Percentiles rank a stretch among this genome's conserved stretches.
phyloP scores from a whole-genome alignment of 2,888 invertebrate genomes.

The Aplocera efformata region DNA sequence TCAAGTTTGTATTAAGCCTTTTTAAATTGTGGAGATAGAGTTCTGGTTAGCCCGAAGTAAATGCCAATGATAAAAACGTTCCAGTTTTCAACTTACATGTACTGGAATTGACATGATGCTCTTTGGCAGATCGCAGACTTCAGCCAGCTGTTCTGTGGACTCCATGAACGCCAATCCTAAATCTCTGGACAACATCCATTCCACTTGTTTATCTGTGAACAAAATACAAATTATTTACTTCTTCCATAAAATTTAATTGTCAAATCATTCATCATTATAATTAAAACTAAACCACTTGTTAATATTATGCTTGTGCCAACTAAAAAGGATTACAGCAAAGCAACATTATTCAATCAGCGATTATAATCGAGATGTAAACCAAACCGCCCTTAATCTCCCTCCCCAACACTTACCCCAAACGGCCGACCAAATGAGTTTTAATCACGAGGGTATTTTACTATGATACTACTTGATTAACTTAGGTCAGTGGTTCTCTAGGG shows the following conservation, averaged over 20 bases:
- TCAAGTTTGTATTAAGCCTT: too few relatives aligned
- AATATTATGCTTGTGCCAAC: too few relatives aligned
- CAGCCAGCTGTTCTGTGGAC: conserved; percentile 84
- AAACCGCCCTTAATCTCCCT: conserved; percentile 10
- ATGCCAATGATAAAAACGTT: background rate
- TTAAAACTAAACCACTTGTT: too few relatives aligned
- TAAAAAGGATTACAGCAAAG: too few relatives aligned
- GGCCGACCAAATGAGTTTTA: conserved; percentile 26
- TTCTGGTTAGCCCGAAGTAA: too few relatives aligned
- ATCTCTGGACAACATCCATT: conserved; percentile 87
- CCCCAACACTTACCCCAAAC: conserved; percentile 19
- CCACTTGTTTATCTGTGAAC: conserved; percentile 92
- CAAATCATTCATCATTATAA: too few relatives aligned
- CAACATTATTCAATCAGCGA: too few relatives aligned
- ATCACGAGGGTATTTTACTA: conserved; percentile 26
- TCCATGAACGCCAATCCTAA: conserved; percentile 86
- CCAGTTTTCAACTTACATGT: conserved; percentile 79
- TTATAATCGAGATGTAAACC: conserved; percentile 5
- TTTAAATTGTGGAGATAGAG: too few relatives aligned
- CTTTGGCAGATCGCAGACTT: conserved; percentile 83
- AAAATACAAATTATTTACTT: conserved; percentile 16
- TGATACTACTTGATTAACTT: conserved; percentile 23
- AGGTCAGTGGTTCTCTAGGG: conserved; percentile 9
- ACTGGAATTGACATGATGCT: conserved; percentile 82
- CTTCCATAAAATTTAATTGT: too few relatives aligned